phyloP scores from a whole-genome alignment of 2,797 vertebrate genomes.

The Iguana delicatissima region DNA sequence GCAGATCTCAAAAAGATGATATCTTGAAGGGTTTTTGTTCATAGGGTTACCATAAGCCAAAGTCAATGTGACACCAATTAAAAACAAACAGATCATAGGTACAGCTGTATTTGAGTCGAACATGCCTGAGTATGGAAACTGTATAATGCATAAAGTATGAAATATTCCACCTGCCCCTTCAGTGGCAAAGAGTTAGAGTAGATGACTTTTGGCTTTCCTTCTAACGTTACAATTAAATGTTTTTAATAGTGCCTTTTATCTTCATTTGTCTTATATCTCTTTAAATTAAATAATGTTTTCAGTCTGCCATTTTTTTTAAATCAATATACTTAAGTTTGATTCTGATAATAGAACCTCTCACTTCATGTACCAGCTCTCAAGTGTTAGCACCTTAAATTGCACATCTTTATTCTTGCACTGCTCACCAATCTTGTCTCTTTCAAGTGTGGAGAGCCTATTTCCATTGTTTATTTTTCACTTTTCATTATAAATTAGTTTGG shows the following conservation, averaged over 20 bases:
- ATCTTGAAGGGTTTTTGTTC: too few relatives aligned
- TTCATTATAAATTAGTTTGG: constrained; percentile 35
- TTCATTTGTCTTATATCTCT: constrained; percentile 40
- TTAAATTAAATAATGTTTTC: constrained; percentile 63
- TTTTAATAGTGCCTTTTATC: background rate
- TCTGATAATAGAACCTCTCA: constrained; percentile 53
- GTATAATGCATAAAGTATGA: constrained; percentile 9
- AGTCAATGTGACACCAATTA: too few relatives aligned
- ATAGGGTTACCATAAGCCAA: too few relatives aligned
- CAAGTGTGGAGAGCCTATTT: constrained; percentile 30
- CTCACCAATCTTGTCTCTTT: constrained; percentile 41
- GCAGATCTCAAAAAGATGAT: too few relatives aligned
- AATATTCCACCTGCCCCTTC: background rate
- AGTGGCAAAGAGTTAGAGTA: background rate
- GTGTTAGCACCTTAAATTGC: constrained; percentile 26
- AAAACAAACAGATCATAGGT: too few relatives aligned
- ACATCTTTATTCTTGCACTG: constrained; percentile 42
- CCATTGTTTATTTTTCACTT: constrained; percentile 45
- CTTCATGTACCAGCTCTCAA: constrained; percentile 24
- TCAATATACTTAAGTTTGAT: constrained; percentile 29
- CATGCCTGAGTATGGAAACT: background rate
- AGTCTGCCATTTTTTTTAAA: constrained; percentile 17
- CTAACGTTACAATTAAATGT: background rate
- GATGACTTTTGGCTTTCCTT: background rate
- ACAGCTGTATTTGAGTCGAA: too few relatives aligned